Conservation (phyloP, 2,888 invertebrate species). For the Lomographa bimaculata region DNA sequence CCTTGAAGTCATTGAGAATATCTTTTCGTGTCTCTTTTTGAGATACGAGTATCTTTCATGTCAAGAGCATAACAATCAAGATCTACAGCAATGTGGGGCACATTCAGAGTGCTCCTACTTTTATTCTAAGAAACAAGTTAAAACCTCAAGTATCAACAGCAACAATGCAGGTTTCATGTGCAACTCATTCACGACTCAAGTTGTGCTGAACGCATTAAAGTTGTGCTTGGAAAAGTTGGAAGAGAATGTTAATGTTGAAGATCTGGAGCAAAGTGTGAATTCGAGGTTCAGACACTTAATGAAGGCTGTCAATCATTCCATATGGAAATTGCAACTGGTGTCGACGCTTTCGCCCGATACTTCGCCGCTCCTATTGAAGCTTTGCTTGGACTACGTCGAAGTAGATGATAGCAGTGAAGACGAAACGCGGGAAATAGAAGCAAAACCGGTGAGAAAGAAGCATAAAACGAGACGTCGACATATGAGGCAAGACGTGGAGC, state of each 20-base stretch:
- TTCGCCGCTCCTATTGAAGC: conserved; percentile 65
- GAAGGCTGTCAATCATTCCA: conserved; percentile 85
- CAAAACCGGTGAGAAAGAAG: conserved; percentile 63
- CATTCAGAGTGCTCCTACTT: conserved; percentile 79
- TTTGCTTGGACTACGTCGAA: conserved; percentile 75
- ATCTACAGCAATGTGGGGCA: conserved; percentile 63
- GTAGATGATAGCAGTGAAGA: conserved; percentile 76
- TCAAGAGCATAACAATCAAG: conserved; percentile 71
- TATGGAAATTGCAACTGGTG: conserved; percentile 89
- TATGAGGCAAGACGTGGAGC: conserved; percentile 63
- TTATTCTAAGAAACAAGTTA: conserved; percentile 69
- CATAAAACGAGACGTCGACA: conserved; percentile 62
- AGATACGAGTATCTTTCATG: conserved; percentile 85
- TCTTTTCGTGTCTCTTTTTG: conserved; percentile 88
- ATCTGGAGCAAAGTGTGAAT: conserved; percentile 46
- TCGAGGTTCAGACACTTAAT: conserved; percentile 59
- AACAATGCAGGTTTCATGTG: conserved; percentile 81
- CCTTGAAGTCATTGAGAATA: conserved; percentile 87
- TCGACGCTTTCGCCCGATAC: conserved; percentile 78
- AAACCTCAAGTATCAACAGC: conserved; percentile 45
- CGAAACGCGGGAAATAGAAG: conserved; percentile 62
- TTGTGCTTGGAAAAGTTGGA: conserved; percentile 77
- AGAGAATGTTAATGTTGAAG: conserved; percentile 51
- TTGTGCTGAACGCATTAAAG: conserved; percentile 83
- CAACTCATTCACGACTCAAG: conserved; percentile 82